Evolutionary conservation across 2,888 invertebrate species (phyloP).

Genomic region (Ceratothoa steindachneri): DNA sequence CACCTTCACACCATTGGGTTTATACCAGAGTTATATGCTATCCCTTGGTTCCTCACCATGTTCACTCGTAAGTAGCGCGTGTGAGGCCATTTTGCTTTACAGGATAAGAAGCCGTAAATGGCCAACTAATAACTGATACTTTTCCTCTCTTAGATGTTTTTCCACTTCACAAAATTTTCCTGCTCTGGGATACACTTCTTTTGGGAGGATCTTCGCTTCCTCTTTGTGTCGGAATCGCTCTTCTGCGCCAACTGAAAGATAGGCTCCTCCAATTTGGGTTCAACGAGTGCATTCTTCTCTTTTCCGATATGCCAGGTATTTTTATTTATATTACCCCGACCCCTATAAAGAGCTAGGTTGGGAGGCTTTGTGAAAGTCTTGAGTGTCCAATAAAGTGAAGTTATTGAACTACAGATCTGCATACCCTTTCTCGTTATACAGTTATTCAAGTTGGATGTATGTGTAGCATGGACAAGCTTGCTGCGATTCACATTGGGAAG

Average conservation of each 20-base stretch:
- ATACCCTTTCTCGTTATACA: no score
- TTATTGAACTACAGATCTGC: no score
- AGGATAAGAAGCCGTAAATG: background rate
- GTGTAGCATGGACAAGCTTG: no score
- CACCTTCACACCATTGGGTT: constrained; percentile 90
- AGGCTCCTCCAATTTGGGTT: constrained; percentile 84
- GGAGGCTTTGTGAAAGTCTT: no score
- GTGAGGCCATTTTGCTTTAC: background rate
- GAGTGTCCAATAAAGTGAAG: no score
- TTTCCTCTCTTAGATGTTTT: constrained; percentile 72
- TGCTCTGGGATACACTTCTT: constrained; percentile 93
- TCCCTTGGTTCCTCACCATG: constrained; percentile 98
- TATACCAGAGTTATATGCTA: constrained; percentile 92
- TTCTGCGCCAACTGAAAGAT: constrained; percentile 79
- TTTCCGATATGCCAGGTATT: constrained; percentile 87
- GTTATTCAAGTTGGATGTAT: no score
- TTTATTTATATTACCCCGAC: no score
- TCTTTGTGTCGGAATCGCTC: constrained; percentile 87
- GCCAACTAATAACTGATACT: background rate
- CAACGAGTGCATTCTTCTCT: constrained; percentile 95
- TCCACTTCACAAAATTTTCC: constrained; percentile 94
- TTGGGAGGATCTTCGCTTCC: constrained; percentile 90
- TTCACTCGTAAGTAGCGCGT: constrained; percentile 80
- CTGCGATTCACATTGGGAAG: no score
- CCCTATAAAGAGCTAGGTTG: no score